Evolutionary conservation across 1,140 invertebrate genomes (phyloP), one percentile per base, ranked within the genome.

Genomic region (Gonatopus flavifemur): DNA sequence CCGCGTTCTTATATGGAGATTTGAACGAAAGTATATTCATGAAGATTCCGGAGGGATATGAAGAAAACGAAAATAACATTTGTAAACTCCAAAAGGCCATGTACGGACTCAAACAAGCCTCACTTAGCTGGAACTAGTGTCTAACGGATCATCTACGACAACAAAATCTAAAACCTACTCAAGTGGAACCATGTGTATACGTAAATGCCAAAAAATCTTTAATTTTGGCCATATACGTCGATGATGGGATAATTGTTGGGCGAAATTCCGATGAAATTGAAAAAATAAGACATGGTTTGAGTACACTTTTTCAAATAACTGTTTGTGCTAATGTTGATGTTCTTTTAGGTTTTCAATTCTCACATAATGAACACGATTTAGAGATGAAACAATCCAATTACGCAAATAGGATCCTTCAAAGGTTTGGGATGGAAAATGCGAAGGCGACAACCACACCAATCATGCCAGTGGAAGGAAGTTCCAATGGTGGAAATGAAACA

Each of bases 21-120:
- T 35, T 69, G 32, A 37, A 69, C 10, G 59, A 71, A 35, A 48
- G 40, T 13, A 49, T 67, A 7, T 67, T 50, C 19, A 62, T 71
- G 47, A 12, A 51, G 8, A 52, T 57, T 31, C 63, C 69, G n/a
- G 47, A 49, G 16, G 47, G 32, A 35, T 49, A 18, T 12, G 4
- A 41, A 4, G 5, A 28, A 15, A 8, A 24, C 1, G 19, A 33
- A 41, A 10, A 22, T 5, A 40, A 41, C 12, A 18, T 49, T 1
- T 49, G 28, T 6, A 39, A 19, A 5, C 28, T 48, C 1, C 38
- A 31, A 3, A 39, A 48, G 5, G 25, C 28, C 13, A 10, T 48
- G 20, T 48, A 48, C 16, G 37, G 37, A 21, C 19, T 49, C 1
- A 49, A 49, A 9, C 46, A 49, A 19, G 37, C 46, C 24, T 22